Evolutionary conservation across 2,797 vertebrate genomes (phyloP).

Genomic region (Sebastiscus albofasciatus): DNA sequence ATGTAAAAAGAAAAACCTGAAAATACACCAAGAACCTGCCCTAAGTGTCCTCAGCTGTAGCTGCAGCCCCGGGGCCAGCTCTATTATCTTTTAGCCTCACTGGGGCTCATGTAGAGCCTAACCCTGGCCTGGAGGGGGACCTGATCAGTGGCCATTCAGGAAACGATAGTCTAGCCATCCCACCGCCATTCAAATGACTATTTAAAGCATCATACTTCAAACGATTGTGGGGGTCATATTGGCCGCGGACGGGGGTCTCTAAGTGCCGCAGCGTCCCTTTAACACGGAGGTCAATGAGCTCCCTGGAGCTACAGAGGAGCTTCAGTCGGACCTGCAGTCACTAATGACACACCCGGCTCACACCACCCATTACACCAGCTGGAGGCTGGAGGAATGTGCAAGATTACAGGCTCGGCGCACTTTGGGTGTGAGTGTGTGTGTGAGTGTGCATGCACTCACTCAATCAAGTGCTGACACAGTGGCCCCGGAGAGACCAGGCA

Average conservation of each 20-base stretch:
- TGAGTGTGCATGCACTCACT: background rate
- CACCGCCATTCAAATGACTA: background rate
- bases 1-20: too few species aligned
- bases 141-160: background rate
- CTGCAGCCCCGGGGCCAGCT: too few species aligned
- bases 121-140: too few species aligned
- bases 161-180: background rate
- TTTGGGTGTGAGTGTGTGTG: background rate
- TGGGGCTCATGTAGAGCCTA: too few species aligned
- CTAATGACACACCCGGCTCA: constrained; percentile 48
- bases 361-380: constrained; percentile 28
- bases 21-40: too few species aligned
- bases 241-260: background rate
- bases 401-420: constrained; percentile 44
- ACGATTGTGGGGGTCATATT: background rate
- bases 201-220: background rate
- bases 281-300: constrained; percentile 28
- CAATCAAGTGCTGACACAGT: constrained; percentile 12
- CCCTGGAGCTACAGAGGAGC: constrained; percentile 24
- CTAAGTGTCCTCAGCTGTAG: too few species aligned
- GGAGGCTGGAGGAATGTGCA: constrained; percentile 38
- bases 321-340: constrained; percentile 24
- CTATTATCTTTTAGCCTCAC: too few species aligned
- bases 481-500: background rate
- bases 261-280: constrained; percentile 15